Base-by-base conservation (phyloP, 1,140 invertebrate species). In the Triops cancriformis region DNA sequence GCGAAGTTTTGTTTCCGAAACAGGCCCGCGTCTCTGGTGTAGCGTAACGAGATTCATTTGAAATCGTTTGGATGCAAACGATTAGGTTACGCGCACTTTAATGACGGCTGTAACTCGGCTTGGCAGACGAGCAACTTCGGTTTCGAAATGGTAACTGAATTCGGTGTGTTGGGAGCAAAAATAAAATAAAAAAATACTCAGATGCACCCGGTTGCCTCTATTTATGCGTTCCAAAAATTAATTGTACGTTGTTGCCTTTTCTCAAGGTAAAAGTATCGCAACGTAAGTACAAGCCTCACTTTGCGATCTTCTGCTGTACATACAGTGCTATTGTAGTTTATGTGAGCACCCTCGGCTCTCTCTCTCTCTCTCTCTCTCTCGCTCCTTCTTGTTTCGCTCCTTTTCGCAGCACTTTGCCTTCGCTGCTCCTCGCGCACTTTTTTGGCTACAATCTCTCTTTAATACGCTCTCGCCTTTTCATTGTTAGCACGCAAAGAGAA, bases 21-120 rank as follows among this genome's bases (percentile, higher is more conserved):
- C 31, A 37, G 31, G 31, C 31, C 2, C 2, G 31, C 31, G 2
- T 37, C 31, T 37, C 31, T 2, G 31, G 7, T 37, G 31, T 37
- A 37, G 31, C 31, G 31, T 37, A 37, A 37, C 31, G 31, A 37
- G 7, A 64, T 64, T 64, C 51, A 64, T 64, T 64, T 64, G n/a
- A 64, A 64, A 64, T 64, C 51, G 51, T 64, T 64, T 64, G 23
- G 51, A 64, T 64, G 51, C 51, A 23, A 64, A 64, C 51, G 51
- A 64, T 64, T 64, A 23, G 51, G 18, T 64, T 64, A 64, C 51
- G 51, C 51, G 51, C 23, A 23, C 51, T 64, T 45, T 64, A 64
- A 64, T 64, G n/a, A 64, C 51, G 4, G 51, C 23, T 64, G 51
- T 64, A 64, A 64, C 51, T 64, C 23, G 51, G 10, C 51, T 64